These are phyloP conservation scores for Lordiphosa collinella DNA, from an alignment of 1,140 invertebrate species.

Conservation along the genomic window DNA sequence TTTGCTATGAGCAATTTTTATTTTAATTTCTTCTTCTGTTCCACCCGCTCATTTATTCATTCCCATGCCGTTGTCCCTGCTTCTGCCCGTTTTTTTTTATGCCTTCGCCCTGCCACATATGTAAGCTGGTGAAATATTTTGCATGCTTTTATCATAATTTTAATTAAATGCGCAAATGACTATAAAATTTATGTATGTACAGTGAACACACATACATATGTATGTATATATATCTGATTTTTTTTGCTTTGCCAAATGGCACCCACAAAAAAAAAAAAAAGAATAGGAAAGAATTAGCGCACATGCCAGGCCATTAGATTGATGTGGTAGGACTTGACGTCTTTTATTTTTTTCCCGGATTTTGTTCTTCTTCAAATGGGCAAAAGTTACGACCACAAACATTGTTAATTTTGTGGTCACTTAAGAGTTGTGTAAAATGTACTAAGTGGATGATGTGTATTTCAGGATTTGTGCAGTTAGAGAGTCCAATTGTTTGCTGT, in stretches of 20 bases:
- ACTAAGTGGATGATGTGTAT: too few relatives aligned
- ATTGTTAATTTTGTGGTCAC: neutral
- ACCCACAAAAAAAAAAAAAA: slow-evolving; percentile 3
- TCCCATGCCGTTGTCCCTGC: slow-evolving; percentile 25
- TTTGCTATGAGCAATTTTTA: slow-evolving; percentile 77
- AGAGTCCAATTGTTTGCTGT: too few relatives aligned
- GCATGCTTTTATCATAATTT: slow-evolving; percentile 73
- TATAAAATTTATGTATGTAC: slow-evolving; percentile 58
- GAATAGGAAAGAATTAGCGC: neutral
- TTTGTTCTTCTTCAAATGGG: too few relatives aligned
- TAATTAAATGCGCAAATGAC: slow-evolving; percentile 73
- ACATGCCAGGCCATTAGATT: slow-evolving; percentile 23
- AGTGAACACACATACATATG: too few relatives aligned
- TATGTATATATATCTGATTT: too few relatives aligned
- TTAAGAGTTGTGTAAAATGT: neutral
- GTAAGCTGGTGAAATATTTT: slow-evolving; percentile 63
- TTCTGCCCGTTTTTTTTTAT: neutral
- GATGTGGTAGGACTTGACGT: slow-evolving; percentile 8
- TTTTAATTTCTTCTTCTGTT: slow-evolving; percentile 68
- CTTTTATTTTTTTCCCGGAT: too few relatives aligned
- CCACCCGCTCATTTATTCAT: slow-evolving; percentile 41
- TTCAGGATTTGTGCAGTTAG: too few relatives aligned
- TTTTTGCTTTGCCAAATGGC: slow-evolving; percentile 6
- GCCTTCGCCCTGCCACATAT: slow-evolving; percentile 10
- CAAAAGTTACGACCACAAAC: too few relatives aligned